Conservation (phyloP, 2,888 invertebrate genomes). For the Caenorhabditis macrosperma region DNA sequence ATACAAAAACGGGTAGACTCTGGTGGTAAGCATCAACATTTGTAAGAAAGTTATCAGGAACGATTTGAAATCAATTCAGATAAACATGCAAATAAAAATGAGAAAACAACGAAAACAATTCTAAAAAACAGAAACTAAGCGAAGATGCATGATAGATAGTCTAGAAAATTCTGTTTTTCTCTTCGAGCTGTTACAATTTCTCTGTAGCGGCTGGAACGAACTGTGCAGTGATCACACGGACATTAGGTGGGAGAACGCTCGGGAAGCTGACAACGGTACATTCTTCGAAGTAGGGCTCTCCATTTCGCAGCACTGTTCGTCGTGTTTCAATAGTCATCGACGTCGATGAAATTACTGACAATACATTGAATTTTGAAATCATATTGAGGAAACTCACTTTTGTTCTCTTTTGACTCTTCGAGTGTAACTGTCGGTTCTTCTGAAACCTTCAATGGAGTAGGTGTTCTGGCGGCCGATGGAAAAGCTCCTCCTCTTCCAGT, state of each 20-base stretch:
- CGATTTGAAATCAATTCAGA: neutral
- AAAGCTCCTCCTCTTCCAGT: neutral
- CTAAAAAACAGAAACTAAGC: neutral
- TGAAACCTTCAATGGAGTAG: neutral
- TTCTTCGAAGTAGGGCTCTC: slow-evolving; percentile 40
- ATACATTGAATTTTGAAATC: neutral
- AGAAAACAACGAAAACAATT: neutral
- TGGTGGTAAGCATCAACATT: neutral
- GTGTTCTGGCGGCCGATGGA: neutral
- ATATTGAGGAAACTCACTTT: no score
- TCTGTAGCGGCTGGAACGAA: slow-evolving; percentile 26
- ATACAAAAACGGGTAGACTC: neutral
- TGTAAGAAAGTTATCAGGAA: neutral
- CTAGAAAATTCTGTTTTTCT: neutral
- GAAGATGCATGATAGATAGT: no score
- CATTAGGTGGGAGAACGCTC: slow-evolving; percentile 32
- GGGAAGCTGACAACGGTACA: slow-evolving; percentile 41
- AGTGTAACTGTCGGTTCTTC: no score
- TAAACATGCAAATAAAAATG: neutral
- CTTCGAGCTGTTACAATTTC: neutral
- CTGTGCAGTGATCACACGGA: slow-evolving; percentile 44
- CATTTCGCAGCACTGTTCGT: slow-evolving; percentile 33
- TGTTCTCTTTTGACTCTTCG: no score
- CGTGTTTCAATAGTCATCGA: slow-evolving; percentile 45
- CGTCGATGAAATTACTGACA: slow-evolving; percentile 3